phyloP scores from a whole-genome alignment of 2,113 vertebrate species.

The Ascaphus truei region DNA sequence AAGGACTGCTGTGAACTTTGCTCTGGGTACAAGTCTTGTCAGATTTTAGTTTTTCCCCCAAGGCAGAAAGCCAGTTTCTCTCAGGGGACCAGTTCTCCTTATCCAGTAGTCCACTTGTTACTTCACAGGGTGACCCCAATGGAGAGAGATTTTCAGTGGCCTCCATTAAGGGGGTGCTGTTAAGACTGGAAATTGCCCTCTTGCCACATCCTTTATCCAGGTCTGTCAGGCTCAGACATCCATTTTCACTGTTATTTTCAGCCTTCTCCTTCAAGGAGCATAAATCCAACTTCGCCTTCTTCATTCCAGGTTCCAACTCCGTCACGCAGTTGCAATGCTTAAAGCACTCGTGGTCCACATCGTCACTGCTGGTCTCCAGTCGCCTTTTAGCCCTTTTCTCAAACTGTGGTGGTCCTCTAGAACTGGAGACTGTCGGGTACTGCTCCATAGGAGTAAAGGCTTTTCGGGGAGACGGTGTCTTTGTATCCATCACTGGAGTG shows the following conservation, averaged over 20 bases:
- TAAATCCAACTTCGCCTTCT: constrained; percentile 64
- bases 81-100: constrained; percentile 85
- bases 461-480: constrained; percentile 54
- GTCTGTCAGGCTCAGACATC: constrained; percentile 37
- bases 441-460: constrained; percentile 72
- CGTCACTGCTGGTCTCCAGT: constrained; percentile 69
- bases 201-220: neutral
- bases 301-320: constrained; percentile 65
- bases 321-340: constrained; percentile 65
- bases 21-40: constrained; percentile 47
- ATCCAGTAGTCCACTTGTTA: constrained; percentile 47
- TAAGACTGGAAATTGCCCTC: constrained; percentile 38
- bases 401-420: constrained; percentile 1
- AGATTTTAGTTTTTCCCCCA: constrained; percentile 71
- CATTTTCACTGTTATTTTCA: constrained; percentile 41
- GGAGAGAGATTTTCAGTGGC: constrained; percentile 28
- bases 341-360: constrained; percentile 49
- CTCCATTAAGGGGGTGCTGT: constrained; percentile 36
- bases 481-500: constrained; percentile 44
- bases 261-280: constrained; percentile 48
- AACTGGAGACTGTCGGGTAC: constrained; percentile 41
- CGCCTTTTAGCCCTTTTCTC: constrained; percentile 82
- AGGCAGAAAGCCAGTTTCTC: constrained; percentile 79
- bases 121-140: constrained; percentile 33
- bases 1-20: constrained; percentile 28